Percentiles rank a stretch among this genome's conserved stretches.
phyloP scores from a whole-genome alignment of 2,888 invertebrate species.

The Nematopogon swammerdamellus region DNA sequence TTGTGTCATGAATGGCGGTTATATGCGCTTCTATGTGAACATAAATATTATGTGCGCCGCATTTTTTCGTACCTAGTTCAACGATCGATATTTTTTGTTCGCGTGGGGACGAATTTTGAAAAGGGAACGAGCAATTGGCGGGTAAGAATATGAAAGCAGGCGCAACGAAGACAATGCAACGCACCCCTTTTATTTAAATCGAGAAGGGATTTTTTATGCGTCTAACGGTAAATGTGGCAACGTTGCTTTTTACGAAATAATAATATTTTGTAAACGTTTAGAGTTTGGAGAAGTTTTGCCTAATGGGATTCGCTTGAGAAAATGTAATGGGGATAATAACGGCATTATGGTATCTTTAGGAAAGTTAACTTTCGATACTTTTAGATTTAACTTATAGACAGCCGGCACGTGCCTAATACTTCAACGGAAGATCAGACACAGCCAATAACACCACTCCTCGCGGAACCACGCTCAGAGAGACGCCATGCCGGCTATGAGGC shows the following conservation, averaged over 20 bases:
- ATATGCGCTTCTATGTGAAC: not conserved
- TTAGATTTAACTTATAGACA: too few species aligned
- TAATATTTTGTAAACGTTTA: too few species aligned
- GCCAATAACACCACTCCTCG: too few species aligned
- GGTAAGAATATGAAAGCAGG: not conserved
- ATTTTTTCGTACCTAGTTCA: not conserved
- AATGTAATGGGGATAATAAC: too few species aligned
- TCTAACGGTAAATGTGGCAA: not conserved
- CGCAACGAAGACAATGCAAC: not conserved
- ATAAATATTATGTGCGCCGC: not conserved
- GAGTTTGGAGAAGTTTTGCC: too few species aligned
- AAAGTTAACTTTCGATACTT: too few species aligned
- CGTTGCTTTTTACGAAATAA: not conserved
- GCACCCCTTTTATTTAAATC: not conserved
- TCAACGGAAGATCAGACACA: too few species aligned
- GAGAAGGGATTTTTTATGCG: not conserved
- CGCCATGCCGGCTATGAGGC: too few species aligned
- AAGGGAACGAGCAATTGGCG: not conserved
- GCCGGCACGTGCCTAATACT: too few species aligned
- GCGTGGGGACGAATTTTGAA: not conserved
- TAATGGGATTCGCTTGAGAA: too few species aligned
- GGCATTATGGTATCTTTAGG: too few species aligned
- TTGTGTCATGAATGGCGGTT: slow-evolving; percentile 18
- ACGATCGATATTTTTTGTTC: not conserved
- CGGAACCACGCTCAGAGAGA: too few species aligned